Evolutionary conservation across 2,888 invertebrate species (phyloP).

Genomic region (Stenichneumon culpator): DNA sequence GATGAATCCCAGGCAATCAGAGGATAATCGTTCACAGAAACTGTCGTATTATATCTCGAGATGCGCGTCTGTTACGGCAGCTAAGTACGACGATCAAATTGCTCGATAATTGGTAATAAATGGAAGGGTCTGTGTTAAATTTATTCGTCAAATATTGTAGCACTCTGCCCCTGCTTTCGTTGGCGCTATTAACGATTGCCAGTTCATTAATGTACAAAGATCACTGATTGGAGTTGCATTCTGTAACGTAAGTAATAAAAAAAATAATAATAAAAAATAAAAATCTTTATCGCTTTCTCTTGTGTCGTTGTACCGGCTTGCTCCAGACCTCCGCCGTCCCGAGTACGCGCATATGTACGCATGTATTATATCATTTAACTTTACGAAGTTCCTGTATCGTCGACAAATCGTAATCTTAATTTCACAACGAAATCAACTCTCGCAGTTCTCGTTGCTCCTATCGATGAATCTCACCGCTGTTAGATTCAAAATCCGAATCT

Average conservation of each 20-base stretch:
- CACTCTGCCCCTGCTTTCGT: slow-evolving; percentile 48
- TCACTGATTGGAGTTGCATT: slow-evolving; percentile 84
- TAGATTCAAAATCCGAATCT: neutral
- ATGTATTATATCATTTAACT: neutral
- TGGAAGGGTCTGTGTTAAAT: neutral
- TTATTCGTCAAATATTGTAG: slow-evolving; percentile 8
- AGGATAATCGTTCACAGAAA: slow-evolving; percentile 21
- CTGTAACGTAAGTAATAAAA: slow-evolving; percentile 71
- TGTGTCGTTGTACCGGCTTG: slow-evolving; percentile 85
- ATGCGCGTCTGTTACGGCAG: slow-evolving; percentile 5
- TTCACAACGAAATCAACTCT: neutral
- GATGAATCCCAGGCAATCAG: slow-evolving; percentile 57
- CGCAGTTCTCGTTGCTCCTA: neutral
- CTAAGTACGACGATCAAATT: slow-evolving; percentile 12
- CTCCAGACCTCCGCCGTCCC: slow-evolving; percentile 80
- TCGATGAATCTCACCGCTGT: neutral
- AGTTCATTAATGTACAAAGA: slow-evolving; percentile 74
- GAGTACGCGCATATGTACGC: slow-evolving; percentile 1
- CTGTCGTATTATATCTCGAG: slow-evolving; percentile 26
- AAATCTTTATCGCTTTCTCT: slow-evolving; percentile 64
- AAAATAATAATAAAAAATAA: slow-evolving; percentile 30
- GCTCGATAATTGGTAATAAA: neutral
- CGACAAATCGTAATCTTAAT: neutral
- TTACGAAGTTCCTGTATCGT: neutral
- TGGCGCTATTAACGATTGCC: slow-evolving; percentile 77